Conservation (phyloP, 2,113 vertebrate species). For the Athene noctua region DNA sequence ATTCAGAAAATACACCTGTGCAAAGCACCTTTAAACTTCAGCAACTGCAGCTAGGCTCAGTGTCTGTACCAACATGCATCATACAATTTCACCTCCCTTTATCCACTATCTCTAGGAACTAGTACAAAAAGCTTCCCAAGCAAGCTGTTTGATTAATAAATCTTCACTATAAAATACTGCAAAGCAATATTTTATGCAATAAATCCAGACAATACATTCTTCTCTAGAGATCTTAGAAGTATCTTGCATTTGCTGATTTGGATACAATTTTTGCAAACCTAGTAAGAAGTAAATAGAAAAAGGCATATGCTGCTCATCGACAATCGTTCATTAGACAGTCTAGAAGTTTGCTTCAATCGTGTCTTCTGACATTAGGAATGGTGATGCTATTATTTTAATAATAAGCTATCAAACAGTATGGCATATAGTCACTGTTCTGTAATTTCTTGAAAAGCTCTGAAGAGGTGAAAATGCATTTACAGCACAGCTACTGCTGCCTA, state of each 20-base stretch:
- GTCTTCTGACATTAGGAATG: background rate
- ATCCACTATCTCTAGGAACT: background rate
- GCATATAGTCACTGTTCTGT: background rate
- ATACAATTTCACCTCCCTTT: background rate
- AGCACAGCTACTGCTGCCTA: background rate
- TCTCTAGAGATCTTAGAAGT: background rate
- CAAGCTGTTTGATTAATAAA: background rate
- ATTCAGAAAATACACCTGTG: background rate
- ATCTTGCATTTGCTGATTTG: background rate
- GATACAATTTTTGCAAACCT: background rate
- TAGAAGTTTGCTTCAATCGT: background rate
- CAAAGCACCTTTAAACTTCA: background rate
- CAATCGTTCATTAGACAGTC: background rate
- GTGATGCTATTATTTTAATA: background rate
- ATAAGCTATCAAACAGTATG: background rate
- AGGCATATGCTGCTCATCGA: accelerated
- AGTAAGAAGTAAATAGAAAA: background rate
- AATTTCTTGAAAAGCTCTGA: background rate
- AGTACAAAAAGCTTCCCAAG: background rate
- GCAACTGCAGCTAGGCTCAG: background rate
- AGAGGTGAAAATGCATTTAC: background rate
- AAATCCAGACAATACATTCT: background rate
- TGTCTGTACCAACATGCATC: background rate
- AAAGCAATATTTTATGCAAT: background rate
- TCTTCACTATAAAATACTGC: background rate